phyloP scores from a whole-genome alignment of 2,113 vertebrate species.

The Echinops telfairi region DNA sequence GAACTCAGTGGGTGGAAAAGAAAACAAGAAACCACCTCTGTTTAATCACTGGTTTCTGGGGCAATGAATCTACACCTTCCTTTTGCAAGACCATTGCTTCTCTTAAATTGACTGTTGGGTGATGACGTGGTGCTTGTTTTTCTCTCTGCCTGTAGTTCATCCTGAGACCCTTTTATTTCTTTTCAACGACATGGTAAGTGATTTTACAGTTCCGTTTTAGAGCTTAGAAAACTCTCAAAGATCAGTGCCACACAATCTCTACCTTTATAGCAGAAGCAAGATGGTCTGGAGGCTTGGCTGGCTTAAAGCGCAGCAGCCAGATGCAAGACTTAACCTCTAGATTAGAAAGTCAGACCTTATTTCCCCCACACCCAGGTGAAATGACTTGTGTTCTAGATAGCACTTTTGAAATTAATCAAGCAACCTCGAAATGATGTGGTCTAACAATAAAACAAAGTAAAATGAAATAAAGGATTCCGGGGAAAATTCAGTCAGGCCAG shows the following conservation, averaged over 20 bases:
- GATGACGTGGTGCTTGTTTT: neutral
- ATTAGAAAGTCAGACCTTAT: neutral
- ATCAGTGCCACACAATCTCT: neutral
- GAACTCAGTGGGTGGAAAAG: slow-evolving; percentile 5
- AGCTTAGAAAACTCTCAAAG: neutral
- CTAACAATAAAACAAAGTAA: neutral
- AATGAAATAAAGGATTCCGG: too few relatives aligned
- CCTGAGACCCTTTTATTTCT: slow-evolving; percentile 9
- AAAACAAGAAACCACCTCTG: neutral
- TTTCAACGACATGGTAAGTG: neutral
- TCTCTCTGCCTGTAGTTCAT: slow-evolving; percentile 21
- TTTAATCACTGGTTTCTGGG: slow-evolving; percentile 35
- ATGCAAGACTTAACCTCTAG: neutral
- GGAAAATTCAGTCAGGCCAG: too few relatives aligned
- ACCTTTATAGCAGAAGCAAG: neutral
- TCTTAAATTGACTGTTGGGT: neutral
- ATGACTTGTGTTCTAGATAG: neutral
- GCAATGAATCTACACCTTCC: neutral
- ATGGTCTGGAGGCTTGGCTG: neutral
- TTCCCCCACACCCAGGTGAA: neutral
- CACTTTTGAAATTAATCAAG: neutral
- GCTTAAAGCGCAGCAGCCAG: neutral
- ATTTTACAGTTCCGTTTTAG: neutral
- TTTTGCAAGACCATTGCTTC: neutral
- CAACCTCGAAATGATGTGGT: neutral